Evolutionary conservation across 2,797 vertebrate genomes (phyloP).

Genomic region (Gallinago nigripennis): DNA sequence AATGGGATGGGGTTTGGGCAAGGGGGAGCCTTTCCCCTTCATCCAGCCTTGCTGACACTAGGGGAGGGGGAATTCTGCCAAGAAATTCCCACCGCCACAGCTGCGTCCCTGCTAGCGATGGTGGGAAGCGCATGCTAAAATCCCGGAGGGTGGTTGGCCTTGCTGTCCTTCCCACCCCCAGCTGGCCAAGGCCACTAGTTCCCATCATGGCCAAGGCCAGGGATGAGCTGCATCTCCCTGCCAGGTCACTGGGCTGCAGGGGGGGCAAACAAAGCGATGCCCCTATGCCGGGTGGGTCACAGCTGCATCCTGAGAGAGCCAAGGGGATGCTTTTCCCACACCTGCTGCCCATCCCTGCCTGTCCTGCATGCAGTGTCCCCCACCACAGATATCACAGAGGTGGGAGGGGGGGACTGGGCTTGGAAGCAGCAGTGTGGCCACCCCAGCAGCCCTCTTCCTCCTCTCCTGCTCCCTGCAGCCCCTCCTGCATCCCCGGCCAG

Average conservation of each 20-base stretch:
- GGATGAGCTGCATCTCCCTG: neutral
- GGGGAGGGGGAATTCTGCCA: neutral
- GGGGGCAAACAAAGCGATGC: neutral
- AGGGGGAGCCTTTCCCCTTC: neutral
- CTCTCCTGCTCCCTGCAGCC: neutral
- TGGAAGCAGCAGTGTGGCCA: neutral
- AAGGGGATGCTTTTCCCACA: neutral
- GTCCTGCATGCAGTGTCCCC: neutral
- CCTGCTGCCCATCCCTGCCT: neutral
- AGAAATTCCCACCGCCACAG: neutral
- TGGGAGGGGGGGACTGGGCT: neutral
- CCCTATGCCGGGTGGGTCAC: neutral
- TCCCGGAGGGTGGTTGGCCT: neutral
- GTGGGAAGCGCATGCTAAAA: neutral
- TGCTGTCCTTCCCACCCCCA: neutral
- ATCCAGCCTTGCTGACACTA: neutral
- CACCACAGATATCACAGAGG: too few species aligned
- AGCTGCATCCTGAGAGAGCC: neutral
- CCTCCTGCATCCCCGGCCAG: neutral
- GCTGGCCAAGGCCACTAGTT: neutral
- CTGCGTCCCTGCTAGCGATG: neutral
- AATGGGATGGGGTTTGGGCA: neutral
- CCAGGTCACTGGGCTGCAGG: neutral
- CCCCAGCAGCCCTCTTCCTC: neutral
- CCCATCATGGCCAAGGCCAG: fast-evolving